Evolutionary conservation across 1,140 invertebrate species (phyloP), one percentile per base, ranked within the genome.

Genomic region (Tetranychus urticae): DNA sequence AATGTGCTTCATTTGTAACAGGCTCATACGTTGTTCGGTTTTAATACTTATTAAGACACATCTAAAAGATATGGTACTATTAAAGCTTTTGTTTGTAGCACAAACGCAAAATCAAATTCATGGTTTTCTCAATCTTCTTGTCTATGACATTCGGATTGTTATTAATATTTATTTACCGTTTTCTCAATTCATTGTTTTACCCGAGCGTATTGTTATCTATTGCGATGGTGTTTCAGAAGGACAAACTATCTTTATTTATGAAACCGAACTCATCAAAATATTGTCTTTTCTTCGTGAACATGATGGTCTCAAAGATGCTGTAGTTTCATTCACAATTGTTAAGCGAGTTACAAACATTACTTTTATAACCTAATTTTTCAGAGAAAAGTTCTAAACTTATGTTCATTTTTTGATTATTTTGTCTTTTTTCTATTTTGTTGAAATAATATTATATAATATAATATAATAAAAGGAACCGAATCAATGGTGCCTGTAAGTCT

Each of bases 261-360:
- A 23, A 23, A 23, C 23, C 23, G 23, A 23, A 23, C 0, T 23
- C 0, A 23, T 23, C 23, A 23, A 23, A 23, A 23, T 23, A 23
- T 23, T 23, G 23, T 23, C 23, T 23, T 23, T 23, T 23, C 23
- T 23, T 23, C 23, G 23, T 23, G 23, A 23, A 23, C 23, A 23
- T 23, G 23, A 23, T 23, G 23, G 0, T 23, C 23, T 23, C 23
- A 23, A 23, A 23, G 23, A 23, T 1, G 5, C 39, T 10, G 58
- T 59, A 55, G 31, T 61, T 14, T 23, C 56, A 13, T 58, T 64
- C 35, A 59, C 46, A 7, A 69, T 80, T 63, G 77, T 79, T 59
- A 81, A 81, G 65, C 70, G 76, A 58, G 76, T 80, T 33, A 79
- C 77, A 3, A 68, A 77, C n/a, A n/a, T n/a, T n/a, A n/a, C n/a